Percentiles rank a stretch among this genome's conserved stretches.
Evolutionary conservation across 2,797 vertebrate genomes (phyloP).

Genomic region (Halcyon smyrnensis): DNA sequence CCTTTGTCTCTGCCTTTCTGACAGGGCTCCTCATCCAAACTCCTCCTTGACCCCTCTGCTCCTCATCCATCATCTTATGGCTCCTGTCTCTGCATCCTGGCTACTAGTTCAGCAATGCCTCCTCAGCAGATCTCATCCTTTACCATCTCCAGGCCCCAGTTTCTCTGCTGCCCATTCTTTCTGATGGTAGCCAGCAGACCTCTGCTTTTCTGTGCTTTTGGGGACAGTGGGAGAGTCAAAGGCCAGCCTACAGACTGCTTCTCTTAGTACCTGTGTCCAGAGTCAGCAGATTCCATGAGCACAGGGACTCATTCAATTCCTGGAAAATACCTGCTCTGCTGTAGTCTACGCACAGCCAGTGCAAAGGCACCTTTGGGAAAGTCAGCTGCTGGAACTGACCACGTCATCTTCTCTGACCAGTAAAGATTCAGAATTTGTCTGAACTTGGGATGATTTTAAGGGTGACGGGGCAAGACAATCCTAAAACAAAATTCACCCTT

Average conservation of each 20-base stretch:
- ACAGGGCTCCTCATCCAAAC: neutral
- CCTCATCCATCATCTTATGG: neutral
- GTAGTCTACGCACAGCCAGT: rapidly evolving
- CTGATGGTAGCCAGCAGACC: neutral
- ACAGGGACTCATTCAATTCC: neutral
- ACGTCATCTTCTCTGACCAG: neutral
- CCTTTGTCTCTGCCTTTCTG: neutral
- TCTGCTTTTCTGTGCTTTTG: neutral
- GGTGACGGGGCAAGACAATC: neutral
- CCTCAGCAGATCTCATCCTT: neutral
- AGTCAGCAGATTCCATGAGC: neutral
- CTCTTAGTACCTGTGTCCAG: neutral
- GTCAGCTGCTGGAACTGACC: neutral
- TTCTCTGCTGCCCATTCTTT: neutral
- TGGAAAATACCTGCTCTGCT: neutral
- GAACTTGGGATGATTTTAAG: neutral
- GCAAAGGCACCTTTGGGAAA: neutral
- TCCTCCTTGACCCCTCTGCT: neutral
- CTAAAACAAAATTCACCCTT: neutral
- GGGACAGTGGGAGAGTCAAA: neutral
- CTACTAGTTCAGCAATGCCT: neutral
- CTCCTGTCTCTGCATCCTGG: neutral
- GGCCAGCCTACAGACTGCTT: neutral
- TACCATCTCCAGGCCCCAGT: neutral
- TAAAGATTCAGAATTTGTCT: neutral